Evolutionary conservation across 2,113 vertebrate species (phyloP), one percentile per base, ranked within the genome.

Genomic region (Chloropsis hardwickii): DNA sequence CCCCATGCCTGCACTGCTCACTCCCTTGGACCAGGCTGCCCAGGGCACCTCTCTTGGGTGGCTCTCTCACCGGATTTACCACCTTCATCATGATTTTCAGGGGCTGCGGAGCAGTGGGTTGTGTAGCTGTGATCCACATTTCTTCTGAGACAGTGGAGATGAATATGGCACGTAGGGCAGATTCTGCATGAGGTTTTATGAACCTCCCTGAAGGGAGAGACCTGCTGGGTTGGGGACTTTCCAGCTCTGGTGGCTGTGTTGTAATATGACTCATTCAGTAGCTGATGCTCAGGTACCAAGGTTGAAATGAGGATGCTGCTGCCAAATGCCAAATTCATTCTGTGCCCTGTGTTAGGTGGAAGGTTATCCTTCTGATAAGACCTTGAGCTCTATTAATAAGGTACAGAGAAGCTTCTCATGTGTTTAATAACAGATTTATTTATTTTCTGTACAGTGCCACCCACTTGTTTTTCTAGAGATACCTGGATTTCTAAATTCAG

Each of bases 181-280:
- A 74, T 76, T 88, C 51, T 62, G 39, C 25, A 9, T 56, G 60
- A 79, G 70, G 22, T 66, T 92, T 11, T 69, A 14, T 78, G 31
- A 27, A 60, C 31, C 37, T 81, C 73, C 48, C 60, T 85, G 70
- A 81, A 88, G 54, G 65, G 70, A 70, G 47, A 73, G 65, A 40
- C 65, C 61, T 92, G 74, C 88, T 90, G 86, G 27, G 48, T n/a
- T 90, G 71, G 67, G 79, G 80, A 83, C 83, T 96, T 93, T 56
- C 57, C 86, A 86, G 57, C 58, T 82, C 91, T 51, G 54, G 61
- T 77, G 82, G 50, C 88, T 88, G 53, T 62, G 28, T 65, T 29
- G 40, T 80, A 51, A 14, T 82, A 60, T 28, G 48, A 84, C 8
- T 7, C 23, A 31, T 71, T 85, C 14, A 10, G 21, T 60, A 65